Percentiles rank a stretch among this genome's conserved stretches.
phyloP scores from a whole-genome alignment of 2,888 invertebrate genomes.

The Nysson spinosus region DNA sequence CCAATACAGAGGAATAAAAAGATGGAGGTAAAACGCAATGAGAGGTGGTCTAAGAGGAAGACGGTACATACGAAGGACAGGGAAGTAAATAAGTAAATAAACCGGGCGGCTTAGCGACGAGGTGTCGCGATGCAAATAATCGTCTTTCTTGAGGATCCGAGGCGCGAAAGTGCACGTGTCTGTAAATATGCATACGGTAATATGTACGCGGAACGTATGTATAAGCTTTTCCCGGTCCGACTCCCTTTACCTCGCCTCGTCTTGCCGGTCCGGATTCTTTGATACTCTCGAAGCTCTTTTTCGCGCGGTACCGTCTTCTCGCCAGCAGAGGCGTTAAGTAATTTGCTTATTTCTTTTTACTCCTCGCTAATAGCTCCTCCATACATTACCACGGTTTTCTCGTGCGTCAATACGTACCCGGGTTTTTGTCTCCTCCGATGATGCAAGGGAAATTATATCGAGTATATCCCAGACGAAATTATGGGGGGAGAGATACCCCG shows the following conservation, averaged over 20 bases:
- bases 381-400: slow-evolving; percentile 38
- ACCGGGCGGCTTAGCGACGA: slow-evolving; percentile 65
- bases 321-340: slow-evolving; percentile 55
- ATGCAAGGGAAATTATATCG: neutral
- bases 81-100: slow-evolving; percentile 73
- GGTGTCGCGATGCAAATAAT: slow-evolving; percentile 73
- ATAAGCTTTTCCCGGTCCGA: slow-evolving; percentile 42
- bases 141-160: slow-evolving; percentile 63
- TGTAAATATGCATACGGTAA: slow-evolving; percentile 67
- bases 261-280: slow-evolving; percentile 45
- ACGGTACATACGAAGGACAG: slow-evolving; percentile 50
- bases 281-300: slow-evolving; percentile 40
- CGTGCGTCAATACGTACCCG: slow-evolving; percentile 30
- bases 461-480: no score
- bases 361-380: slow-evolving; percentile 44
- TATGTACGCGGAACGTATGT: slow-evolving; percentile 40
- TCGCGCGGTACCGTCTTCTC: slow-evolving; percentile 38
- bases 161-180: slow-evolving; percentile 71
- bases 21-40: slow-evolving; percentile 4
- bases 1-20: slow-evolving; percentile 7
- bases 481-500: neutral
- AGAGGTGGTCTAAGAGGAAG: slow-evolving; percentile 21
- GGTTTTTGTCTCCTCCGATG: neutral
- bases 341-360: slow-evolving; percentile 59
- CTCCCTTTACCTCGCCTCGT: slow-evolving; percentile 1